These are phyloP conservation scores for Chymomyza amoena DNA, from an alignment of 2,888 invertebrate species.

Conservation along the genomic window DNA sequence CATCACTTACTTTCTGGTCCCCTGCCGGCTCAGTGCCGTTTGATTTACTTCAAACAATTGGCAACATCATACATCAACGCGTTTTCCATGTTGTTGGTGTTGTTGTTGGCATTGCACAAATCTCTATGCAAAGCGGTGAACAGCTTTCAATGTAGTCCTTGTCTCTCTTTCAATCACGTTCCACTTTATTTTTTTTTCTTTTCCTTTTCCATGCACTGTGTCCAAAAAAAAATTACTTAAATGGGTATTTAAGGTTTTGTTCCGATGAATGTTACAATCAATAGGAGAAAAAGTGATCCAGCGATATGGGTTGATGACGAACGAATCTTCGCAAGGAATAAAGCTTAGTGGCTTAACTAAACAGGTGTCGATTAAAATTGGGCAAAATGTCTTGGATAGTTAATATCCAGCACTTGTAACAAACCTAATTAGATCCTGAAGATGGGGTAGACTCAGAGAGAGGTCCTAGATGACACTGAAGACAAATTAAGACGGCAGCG, in stretches of 20 bases:
- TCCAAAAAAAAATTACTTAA: neutral
- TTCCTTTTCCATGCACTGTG: neutral
- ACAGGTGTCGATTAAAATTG: no score
- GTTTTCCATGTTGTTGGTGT: conserved; percentile 27
- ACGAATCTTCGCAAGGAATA: no score
- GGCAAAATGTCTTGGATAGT: no score
- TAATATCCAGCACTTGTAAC: no score
- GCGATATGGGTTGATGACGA: no score
- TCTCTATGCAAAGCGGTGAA: conserved; percentile 53
- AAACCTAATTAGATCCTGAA: no score
- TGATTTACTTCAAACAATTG: conserved; percentile 73
- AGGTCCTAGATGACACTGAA: no score
- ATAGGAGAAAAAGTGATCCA: no score
- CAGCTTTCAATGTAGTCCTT: conserved; percentile 18
- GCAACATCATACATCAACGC: conserved; percentile 74
- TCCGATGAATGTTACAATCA: no score
- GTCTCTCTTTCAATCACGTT: conserved; percentile 33
- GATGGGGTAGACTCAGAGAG: no score
- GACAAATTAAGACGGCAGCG: no score
- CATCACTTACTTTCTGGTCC: conserved; percentile 5
- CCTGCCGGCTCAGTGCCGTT: conserved; percentile 39
- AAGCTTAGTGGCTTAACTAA: no score
- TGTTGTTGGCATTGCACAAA: conserved; percentile 33
- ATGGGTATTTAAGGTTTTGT: neutral
- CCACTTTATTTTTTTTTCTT: neutral